These are phyloP conservation scores for Cyprinella venusta DNA, from an alignment of 2,797 vertebrate species.

Conservation along the genomic window DNA sequence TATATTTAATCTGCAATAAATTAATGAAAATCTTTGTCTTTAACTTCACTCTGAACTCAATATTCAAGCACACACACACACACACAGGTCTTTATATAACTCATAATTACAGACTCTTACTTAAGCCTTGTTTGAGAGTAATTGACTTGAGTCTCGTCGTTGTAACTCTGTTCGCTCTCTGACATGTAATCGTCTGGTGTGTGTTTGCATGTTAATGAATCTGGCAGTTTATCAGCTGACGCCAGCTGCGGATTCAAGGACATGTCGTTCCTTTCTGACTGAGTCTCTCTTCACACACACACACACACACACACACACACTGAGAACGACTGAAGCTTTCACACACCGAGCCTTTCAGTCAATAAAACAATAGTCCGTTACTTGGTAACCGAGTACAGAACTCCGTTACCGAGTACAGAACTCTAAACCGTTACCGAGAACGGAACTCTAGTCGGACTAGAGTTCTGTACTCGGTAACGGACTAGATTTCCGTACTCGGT, in stretches of 20 bases:
- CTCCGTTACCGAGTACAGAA: too few species aligned
- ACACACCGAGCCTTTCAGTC: too few species aligned
- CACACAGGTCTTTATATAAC: background rate
- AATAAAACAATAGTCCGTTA: too few species aligned
- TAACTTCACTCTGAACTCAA: background rate
- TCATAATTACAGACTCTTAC: background rate
- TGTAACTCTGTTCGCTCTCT: constrained; percentile 4
- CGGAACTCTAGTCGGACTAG: too few species aligned
- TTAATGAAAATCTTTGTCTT: background rate
- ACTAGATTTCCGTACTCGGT: too few species aligned
- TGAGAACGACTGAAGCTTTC: too few species aligned
- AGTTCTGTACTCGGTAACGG: too few species aligned
- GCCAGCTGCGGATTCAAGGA: constrained; percentile 69
- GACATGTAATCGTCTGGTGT: background rate
- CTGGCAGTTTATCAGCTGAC: constrained; percentile 58
- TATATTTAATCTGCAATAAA: background rate
- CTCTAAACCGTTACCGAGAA: too few species aligned
- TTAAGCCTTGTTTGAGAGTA: constrained; percentile 14
- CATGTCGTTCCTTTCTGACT: constrained; percentile 65
- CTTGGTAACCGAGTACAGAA: too few species aligned
- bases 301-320: too few species aligned
- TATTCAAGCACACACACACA: background rate
- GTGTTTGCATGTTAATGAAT: constrained; percentile 33
- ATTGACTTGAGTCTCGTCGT: background rate
- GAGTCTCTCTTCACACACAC: constrained; percentile 6